Evolutionary conservation across 2,888 invertebrate species (phyloP).

Genomic region (Willowsia nigromaculata): DNA sequence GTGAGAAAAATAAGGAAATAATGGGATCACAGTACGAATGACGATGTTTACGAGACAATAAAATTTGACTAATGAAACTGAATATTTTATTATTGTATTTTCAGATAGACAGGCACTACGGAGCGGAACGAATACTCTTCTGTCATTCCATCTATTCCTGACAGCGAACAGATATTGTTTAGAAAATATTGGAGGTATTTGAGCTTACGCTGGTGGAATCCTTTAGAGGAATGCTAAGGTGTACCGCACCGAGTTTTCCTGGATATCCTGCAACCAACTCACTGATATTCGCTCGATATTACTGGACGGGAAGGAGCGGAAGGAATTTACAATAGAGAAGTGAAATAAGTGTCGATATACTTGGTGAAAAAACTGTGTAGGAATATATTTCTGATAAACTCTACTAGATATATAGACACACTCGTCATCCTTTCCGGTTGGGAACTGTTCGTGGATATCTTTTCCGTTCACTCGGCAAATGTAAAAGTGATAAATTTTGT

Average conservation of each 20-base stretch:
- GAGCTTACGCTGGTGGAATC: constrained; percentile 20
- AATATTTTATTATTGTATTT: constrained; percentile 68
- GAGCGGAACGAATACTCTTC: not conserved
- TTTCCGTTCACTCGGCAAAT: not conserved
- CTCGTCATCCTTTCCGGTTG: not conserved
- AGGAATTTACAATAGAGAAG: constrained; percentile 8
- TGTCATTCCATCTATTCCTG: not conserved
- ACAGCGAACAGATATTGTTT: not conserved
- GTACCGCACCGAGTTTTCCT: not conserved
- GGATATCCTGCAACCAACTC: not conserved
- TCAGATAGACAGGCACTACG: not conserved
- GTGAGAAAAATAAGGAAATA: constrained; percentile 27
- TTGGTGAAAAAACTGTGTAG: not conserved
- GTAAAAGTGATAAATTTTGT: constrained; percentile 27
- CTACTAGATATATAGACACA: not conserved
- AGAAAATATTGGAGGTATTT: not conserved
- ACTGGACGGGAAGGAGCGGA: not conserved
- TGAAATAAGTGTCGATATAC: not conserved
- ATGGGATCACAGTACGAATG: constrained; percentile 51
- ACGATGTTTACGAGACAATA: constrained; percentile 68
- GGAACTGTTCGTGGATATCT: not conserved
- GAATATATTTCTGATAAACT: not conserved
- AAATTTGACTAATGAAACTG: constrained; percentile 70
- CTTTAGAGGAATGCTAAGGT: not conserved
- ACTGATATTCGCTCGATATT: not conserved